Conservation (phyloP, 2,113 vertebrate genomes). For the Chloebia gouldiae region DNA sequence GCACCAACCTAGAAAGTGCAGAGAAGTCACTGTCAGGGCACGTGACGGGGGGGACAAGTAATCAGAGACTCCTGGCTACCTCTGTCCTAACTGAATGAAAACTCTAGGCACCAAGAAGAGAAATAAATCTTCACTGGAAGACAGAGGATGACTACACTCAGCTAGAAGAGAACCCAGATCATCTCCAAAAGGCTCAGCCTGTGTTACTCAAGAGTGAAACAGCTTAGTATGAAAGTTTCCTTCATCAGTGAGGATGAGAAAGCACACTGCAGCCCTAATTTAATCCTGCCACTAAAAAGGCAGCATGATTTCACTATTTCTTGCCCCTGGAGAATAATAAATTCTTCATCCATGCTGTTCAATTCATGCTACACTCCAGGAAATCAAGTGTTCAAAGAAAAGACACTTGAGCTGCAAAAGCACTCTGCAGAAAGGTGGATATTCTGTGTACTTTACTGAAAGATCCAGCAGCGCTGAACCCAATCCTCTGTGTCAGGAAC, state of each 20-base stretch:
- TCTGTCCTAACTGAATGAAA: not conserved
- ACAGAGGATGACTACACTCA: not conserved
- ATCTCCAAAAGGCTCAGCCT: constrained; percentile 10
- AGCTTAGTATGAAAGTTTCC: constrained; percentile 26
- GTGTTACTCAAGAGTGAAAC: not conserved
- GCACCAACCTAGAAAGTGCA: not conserved
- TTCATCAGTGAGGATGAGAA: constrained; percentile 43
- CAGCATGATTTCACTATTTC: constrained; percentile 56
- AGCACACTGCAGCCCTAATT: constrained; percentile 32
- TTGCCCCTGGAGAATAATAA: constrained; percentile 56
- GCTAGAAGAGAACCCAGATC: not conserved
- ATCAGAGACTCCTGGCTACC: not conserved
- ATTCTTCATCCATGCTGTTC: constrained; percentile 65
- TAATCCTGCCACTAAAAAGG: constrained; percentile 55
- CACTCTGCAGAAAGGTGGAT: constrained; percentile 40
- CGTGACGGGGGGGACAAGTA: not conserved
- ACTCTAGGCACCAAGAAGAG: not conserved
- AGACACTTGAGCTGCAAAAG: constrained; percentile 61
- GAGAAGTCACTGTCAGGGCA: not conserved
- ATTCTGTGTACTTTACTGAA: constrained; percentile 37
- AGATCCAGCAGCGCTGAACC: constrained; percentile 38
- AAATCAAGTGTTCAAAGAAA: constrained; percentile 59
- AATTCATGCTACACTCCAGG: constrained; percentile 61
- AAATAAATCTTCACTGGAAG: not conserved
- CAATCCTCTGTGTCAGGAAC: constrained; percentile 8